phyloP scores from a whole-genome alignment of 2,888 invertebrate genomes.

The Synergus itoensis region DNA sequence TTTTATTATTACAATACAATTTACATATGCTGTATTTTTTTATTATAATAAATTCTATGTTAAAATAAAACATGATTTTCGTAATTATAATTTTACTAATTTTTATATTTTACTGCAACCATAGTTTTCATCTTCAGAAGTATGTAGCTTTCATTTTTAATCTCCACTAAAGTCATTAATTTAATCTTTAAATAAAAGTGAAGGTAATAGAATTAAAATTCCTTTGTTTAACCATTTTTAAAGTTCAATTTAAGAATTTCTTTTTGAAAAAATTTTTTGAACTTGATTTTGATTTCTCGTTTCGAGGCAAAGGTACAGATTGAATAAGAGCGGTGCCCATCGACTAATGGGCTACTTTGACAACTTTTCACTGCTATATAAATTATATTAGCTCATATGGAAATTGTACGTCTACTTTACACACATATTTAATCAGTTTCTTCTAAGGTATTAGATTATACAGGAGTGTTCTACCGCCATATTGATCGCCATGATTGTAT shows the following conservation, averaged over 20 bases:
- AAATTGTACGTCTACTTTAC: neutral
- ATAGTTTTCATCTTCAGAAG: neutral
- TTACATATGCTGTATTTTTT: neutral
- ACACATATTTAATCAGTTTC: neutral
- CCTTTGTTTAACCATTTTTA: neutral
- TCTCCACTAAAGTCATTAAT: neutral
- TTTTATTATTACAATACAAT: neutral
- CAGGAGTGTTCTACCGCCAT: no score
- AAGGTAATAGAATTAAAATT: neutral
- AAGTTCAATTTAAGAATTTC: neutral
- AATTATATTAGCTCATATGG: neutral
- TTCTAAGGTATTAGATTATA: neutral
- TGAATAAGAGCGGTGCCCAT: neutral
- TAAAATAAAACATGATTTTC: neutral
- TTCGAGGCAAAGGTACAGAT: neutral
- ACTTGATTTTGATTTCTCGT: neutral
- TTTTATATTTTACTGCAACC: slow-evolving; percentile 6
- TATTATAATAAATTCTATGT: neutral
- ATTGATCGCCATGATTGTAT: no score
- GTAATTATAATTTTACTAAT: neutral
- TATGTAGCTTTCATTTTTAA: neutral
- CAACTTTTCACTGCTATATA: neutral
- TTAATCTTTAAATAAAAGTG: neutral
- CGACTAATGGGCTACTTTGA: neutral
- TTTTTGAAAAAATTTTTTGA: neutral